Evolutionary conservation across 2,113 vertebrate genomes (phyloP).

Genomic region (Nesogale talazaci): DNA sequence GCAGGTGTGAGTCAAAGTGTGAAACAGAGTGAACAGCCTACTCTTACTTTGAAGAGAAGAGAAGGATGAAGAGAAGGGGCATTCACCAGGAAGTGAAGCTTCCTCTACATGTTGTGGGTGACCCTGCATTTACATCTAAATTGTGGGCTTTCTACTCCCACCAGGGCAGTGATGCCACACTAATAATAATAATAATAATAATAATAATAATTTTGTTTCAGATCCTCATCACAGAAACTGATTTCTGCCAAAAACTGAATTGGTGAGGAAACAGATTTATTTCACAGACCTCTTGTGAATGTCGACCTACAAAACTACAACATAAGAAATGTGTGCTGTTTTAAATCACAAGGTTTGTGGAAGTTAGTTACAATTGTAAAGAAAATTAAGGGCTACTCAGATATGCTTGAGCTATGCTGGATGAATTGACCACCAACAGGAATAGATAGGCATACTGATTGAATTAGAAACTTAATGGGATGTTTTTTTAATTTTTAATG

Average conservation of each 20-base stretch:
- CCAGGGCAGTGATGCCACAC: too few relatives aligned
- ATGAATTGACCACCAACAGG: background rate
- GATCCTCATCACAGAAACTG: background rate
- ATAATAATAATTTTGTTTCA: too few relatives aligned
- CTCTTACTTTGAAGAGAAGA: too few relatives aligned
- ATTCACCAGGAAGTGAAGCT: background rate
- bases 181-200: too few relatives aligned
- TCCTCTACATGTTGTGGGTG: background rate
- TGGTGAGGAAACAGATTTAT: background rate
- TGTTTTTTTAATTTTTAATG: conserved; percentile 4
- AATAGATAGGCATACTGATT: background rate
- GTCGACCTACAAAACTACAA: background rate
- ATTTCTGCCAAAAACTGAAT: conserved; percentile 19
- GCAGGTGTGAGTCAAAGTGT: background rate
- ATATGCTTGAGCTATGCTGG: background rate
- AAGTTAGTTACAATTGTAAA: conserved; percentile 4
- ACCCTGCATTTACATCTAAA: background rate
- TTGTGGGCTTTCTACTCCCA: too few relatives aligned
- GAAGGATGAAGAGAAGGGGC: background rate
- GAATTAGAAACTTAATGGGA: conserved; percentile 19
- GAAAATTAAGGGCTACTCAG: conserved; percentile 29
- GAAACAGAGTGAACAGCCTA: background rate
- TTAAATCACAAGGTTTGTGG: background rate
- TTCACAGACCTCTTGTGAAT: background rate
- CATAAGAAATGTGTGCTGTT: background rate